Percentiles rank a stretch among this genome's conserved stretches.
These are phyloP conservation scores for Apis cerana DNA, from an alignment of 1,140 invertebrate genomes.

Conservation along the genomic window DNA sequence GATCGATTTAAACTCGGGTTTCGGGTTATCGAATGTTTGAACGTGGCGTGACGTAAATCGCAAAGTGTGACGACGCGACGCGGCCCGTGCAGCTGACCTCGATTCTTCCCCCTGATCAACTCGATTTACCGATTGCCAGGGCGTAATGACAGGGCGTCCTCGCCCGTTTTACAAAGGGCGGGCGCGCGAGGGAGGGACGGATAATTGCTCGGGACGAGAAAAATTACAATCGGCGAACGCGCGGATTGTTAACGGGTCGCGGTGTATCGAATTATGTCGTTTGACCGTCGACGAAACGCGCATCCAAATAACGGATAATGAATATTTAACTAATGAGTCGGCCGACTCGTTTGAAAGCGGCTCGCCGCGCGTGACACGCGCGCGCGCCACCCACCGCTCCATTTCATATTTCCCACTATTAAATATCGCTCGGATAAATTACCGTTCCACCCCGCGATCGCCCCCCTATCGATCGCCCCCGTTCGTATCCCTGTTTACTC, in stretches of 20 bases:
- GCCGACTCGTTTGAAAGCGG: constrained; percentile 27
- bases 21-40: too few relatives aligned
- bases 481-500: constrained; percentile 5
- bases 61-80: background rate
- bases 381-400: background rate
- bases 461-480: constrained; percentile 22
- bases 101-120: background rate
- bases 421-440: constrained; percentile 48
- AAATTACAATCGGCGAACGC: constrained; percentile 2
- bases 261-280: constrained; percentile 39
- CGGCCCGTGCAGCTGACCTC: background rate
- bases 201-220: constrained; percentile 5
- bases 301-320: constrained; percentile 46
- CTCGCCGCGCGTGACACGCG: background rate
- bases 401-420: constrained; percentile 40
- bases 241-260: constrained; percentile 18
- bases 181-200: background rate
- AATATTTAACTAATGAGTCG: constrained; percentile 46
- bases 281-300: constrained; percentile 23
- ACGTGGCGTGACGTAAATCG: background rate
- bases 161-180: constrained; percentile 6
- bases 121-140: constrained; percentile 23
- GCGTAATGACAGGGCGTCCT: constrained; percentile 16
- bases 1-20: too few relatives aligned
- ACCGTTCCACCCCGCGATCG: background rate